Base-by-base conservation (phyloP, 2,888 invertebrate genomes). In the Pachymerium ferrugineum region DNA sequence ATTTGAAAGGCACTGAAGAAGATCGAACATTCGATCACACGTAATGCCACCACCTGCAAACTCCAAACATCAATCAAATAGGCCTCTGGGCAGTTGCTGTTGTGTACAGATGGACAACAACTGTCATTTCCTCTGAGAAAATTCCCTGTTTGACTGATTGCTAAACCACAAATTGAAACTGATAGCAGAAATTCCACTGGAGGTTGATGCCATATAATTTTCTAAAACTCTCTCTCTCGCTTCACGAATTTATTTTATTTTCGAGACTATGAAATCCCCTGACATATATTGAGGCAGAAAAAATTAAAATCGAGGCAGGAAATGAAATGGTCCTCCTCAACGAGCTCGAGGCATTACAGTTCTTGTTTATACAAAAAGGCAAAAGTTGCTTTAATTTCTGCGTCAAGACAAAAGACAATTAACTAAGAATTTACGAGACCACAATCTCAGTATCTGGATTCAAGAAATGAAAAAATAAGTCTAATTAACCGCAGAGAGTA, bases 1-100 rank as follows among this genome's bases (percentile, higher is more conserved):
- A 62, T 62, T 25, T 62, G 28, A 25, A 62, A 62, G 8, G 62
- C 54, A 1, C 22, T 62, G 62, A 62, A 22, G 62, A 62, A 62
- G 62, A 62, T 62, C 62, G 62, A 62, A 62, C 14, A 28, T 22
- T 62, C 62, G 62, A 62, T 62, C 62, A 10, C 8, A 8, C 1
- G 12, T 12, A 22, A 12, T 62, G 62, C 62, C 62, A 62, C 62
- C 22, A 62, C 5, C 62, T 62, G 62, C 62, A 62, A 14, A 62
- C n/a, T 62, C 25, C 28, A 62, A 62, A 62, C 62, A 22, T 62
- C 62, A 62, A 62, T 62, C 62, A 62, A 22, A 62, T 62, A 28
- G 28, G 12, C 28, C 25, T 25, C 14, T 14, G 12, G n/a, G n/a
- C 12, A 38, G n/a, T 12, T 3, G 3, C 38, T n/a, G 38, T 4